Conservation (phyloP, 2,888 invertebrate species). For the Drosophila formosana region DNA sequence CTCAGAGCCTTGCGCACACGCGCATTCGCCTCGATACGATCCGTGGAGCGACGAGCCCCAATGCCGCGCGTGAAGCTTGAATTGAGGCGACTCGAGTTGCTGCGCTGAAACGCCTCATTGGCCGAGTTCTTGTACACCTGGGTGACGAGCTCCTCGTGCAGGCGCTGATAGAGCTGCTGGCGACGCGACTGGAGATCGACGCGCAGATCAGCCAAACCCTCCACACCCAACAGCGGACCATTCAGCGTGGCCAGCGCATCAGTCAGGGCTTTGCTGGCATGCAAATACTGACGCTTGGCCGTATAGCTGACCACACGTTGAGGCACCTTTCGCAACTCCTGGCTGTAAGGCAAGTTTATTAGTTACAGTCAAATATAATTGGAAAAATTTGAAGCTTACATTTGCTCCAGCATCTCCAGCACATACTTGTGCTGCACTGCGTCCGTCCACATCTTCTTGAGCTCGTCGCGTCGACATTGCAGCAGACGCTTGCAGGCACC, state of each 20-base stretch:
- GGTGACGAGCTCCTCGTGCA: conserved; percentile 90
- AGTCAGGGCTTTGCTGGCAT: conserved; percentile 92
- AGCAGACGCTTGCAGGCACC: conserved; percentile 93
- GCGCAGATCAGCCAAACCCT: conserved; percentile 92
- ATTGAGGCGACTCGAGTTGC: conserved; percentile 87
- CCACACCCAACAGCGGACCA: conserved; percentile 92
- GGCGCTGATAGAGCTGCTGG: conserved; percentile 89
- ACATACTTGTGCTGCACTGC: conserved; percentile 98
- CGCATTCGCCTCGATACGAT: conserved; percentile 86
- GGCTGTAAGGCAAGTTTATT: conserved; percentile 85
- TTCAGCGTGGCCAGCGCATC: conserved; percentile 89
- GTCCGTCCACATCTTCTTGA: conserved; percentile 97
- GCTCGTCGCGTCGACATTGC: conserved; percentile 95
- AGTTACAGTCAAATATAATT: conserved; percentile 2
- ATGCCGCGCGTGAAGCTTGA: conserved; percentile 87
- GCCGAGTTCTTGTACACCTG: conserved; percentile 90
- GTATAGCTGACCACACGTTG: conserved; percentile 89
- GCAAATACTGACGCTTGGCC: conserved; percentile 91
- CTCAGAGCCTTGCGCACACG: conserved; percentile 86
- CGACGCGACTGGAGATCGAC: conserved; percentile 88
- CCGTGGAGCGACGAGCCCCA: conserved; percentile 87
- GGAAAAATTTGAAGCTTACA: conserved; percentile 83
- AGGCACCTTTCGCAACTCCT: conserved; percentile 91
- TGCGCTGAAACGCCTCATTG: conserved; percentile 87
- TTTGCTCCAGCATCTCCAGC: conserved; percentile 94